phyloP scores from a whole-genome alignment of 2,888 invertebrate genomes.

The Lordiphosa fenestrarum region DNA sequence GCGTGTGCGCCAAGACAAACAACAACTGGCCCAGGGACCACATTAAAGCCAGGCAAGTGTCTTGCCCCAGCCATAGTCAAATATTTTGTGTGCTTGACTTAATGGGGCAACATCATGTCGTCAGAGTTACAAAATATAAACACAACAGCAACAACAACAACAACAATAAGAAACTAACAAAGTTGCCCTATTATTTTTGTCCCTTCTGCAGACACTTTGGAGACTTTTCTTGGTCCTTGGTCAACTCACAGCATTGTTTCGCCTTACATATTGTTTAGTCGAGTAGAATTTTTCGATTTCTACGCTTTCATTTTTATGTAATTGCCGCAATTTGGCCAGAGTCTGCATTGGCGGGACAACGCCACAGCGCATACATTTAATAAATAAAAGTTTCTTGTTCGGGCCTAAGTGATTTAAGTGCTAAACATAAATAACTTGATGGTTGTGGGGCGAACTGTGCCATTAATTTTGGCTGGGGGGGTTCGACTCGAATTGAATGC shows the following conservation, averaged over 20 bases:
- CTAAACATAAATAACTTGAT: too few species aligned
- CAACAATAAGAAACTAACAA: constrained; percentile 34
- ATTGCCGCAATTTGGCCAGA: background rate
- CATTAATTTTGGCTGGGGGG: too few species aligned
- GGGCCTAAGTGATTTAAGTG: background rate
- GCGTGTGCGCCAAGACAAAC: constrained; percentile 35
- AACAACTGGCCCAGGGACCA: constrained; percentile 21
- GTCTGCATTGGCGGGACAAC: too few species aligned
- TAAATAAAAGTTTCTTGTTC: background rate
- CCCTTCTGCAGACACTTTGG: constrained; percentile 63
- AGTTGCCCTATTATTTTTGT: constrained; percentile 62
- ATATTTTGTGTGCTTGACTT: constrained; percentile 37
- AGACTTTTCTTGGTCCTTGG: constrained; percentile 14
- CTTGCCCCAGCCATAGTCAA: constrained; percentile 10
- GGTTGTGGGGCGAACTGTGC: too few species aligned
- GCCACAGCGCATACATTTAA: background rate
- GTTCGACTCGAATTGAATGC: too few species aligned
- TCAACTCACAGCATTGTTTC: constrained; percentile 1
- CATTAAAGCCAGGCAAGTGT: constrained; percentile 25
- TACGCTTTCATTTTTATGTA: constrained; percentile 1
- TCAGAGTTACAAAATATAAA: too few species aligned
- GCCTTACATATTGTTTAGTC: background rate
- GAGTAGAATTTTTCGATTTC: background rate
- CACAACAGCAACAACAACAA: constrained; percentile 1
- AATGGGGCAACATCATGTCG: constrained; percentile 47